Evolutionary conservation across 2,888 invertebrate genomes (phyloP).

Genomic region (Apantesis nais): DNA sequence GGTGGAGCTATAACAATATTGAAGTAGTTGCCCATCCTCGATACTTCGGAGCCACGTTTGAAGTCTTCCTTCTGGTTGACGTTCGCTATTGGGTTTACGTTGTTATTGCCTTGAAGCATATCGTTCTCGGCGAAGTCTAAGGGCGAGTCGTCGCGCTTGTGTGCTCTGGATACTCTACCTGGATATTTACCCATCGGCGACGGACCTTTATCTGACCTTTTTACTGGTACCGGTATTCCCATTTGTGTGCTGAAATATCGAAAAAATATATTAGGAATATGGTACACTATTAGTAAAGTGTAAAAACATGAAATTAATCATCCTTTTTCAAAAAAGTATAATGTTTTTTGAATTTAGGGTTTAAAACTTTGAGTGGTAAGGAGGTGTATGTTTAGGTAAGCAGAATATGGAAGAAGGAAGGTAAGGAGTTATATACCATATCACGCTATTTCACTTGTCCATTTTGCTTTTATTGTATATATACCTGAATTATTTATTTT

Average conservation of each 20-base stretch:
- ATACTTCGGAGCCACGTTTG: conserved; percentile 67
- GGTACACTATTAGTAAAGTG: not conserved
- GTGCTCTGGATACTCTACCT: conserved; percentile 45
- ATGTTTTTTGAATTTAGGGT: not conserved
- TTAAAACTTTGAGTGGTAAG: not conserved
- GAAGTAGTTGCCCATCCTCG: conserved; percentile 81
- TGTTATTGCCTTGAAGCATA: conserved; percentile 21
- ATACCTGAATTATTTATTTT: not conserved
- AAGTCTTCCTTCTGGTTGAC: conserved; percentile 55
- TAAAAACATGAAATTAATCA: not conserved
- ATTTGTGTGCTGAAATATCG: conserved; percentile 74
- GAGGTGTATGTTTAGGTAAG: too few species aligned
- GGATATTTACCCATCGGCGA: conserved; percentile 45
- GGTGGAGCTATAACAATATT: conserved; percentile 81
- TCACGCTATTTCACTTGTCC: not conserved
- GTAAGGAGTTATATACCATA: not conserved
- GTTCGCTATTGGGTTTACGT: conserved; percentile 20
- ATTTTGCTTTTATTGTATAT: not conserved
- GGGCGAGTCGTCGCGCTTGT: conserved; percentile 58
- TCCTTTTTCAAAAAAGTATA: too few species aligned
- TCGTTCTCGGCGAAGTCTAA: conserved; percentile 58
- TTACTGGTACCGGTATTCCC: conserved; percentile 77
- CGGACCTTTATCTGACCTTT: conserved; percentile 51
- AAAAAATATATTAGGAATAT: not conserved
- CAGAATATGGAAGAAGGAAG: too few species aligned